phyloP scores from a whole-genome alignment of 2,113 vertebrate genomes.

The Microtus montanus region DNA sequence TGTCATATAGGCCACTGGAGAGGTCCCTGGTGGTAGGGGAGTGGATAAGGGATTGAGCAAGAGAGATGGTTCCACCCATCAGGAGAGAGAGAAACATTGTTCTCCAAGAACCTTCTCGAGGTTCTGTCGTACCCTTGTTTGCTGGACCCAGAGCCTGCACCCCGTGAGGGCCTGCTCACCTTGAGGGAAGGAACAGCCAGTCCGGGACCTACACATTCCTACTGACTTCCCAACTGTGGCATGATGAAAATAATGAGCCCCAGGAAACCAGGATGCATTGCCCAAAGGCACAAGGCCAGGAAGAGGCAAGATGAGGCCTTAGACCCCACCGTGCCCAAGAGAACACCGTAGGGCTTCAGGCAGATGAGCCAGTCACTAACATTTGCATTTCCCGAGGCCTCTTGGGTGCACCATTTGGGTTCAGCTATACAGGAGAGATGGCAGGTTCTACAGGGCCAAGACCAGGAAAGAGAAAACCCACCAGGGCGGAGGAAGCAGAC shows the following conservation, averaged over 20 bases:
- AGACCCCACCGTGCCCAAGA: neutral
- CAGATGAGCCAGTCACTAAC: neutral
- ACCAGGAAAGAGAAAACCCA: neutral
- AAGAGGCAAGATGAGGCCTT: neutral
- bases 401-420: neutral
- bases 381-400: neutral
- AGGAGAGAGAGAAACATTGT: neutral
- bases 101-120: neutral
- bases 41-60: neutral
- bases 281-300: neutral
- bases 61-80: neutral
- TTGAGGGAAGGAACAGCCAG: neutral
- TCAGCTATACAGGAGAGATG: neutral
- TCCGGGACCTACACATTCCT: neutral
- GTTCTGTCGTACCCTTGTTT: neutral
- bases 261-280: neutral
- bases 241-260: neutral
- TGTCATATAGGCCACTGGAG: neutral
- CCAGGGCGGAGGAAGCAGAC: neutral
- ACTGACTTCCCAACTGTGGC: neutral
- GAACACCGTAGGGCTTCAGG: neutral
- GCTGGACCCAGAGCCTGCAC: slow-evolving; percentile 29
- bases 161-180: neutral
- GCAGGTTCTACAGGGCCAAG: neutral
- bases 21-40: neutral